A percentile compares a stretch with the other conserved stretches of the same genome.
phyloP scores from a whole-genome alignment of 2,113 vertebrate genomes.

The Silurus asotus region DNA sequence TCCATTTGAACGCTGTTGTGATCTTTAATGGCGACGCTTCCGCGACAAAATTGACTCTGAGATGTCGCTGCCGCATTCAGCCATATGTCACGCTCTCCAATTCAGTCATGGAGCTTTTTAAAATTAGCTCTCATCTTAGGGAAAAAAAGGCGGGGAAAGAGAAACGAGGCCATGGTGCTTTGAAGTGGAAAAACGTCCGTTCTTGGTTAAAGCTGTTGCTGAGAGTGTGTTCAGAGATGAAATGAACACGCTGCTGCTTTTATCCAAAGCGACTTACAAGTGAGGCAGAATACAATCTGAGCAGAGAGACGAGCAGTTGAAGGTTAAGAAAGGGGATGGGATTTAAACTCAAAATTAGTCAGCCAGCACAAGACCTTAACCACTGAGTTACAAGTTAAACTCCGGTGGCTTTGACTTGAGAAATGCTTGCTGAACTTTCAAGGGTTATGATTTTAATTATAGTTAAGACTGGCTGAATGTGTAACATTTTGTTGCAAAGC shows the following conservation, averaged over 20 bases:
- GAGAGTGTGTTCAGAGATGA: constrained; percentile 10
- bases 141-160: not conserved
- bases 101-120: constrained; percentile 26
- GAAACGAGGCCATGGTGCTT: not conserved
- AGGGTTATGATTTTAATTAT: not conserved
- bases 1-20: not conserved
- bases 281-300: not conserved
- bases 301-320: not conserved
- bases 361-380: not conserved
- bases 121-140: constrained; percentile 16
- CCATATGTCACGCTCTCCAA: constrained; percentile 6
- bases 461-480: not conserved
- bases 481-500: not conserved
- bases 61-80: constrained; percentile 13
- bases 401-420: not conserved
- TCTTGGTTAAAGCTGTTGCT: not conserved
- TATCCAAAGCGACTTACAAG: not conserved
- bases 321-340: not conserved
- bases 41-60: constrained; percentile 8
- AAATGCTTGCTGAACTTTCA: not conserved
- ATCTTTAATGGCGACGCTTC: constrained; percentile 20
- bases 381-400: not conserved
- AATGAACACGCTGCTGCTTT: constrained; percentile 8
- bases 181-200: constrained; percentile 6
- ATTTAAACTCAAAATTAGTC: not conserved